phyloP scores from a whole-genome alignment of 1,140 invertebrate species.

The Hypsibius dujardini region DNA sequence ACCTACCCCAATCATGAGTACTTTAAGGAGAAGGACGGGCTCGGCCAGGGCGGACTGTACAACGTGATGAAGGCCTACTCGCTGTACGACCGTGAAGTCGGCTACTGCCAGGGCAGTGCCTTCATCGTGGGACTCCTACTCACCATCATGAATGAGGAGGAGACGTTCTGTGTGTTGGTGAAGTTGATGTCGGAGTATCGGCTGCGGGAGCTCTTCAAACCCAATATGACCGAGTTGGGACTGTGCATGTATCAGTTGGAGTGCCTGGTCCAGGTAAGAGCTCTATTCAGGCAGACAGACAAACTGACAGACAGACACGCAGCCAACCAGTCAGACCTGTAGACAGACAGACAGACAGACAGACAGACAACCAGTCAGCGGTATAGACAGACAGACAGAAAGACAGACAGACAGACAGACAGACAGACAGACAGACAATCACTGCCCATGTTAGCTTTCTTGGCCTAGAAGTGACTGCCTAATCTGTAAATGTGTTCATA shows the following conservation, averaged over 20 bases:
- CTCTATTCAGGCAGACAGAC: too few species aligned
- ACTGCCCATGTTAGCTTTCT: too few species aligned
- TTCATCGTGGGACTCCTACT: constrained; percentile 85
- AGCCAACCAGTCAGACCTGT: too few species aligned
- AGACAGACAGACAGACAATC: too few species aligned
- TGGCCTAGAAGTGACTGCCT: too few species aligned
- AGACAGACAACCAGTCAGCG: too few species aligned
- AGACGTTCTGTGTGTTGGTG: constrained; percentile 89
- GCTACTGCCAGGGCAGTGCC: constrained; percentile 92
- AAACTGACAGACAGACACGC: too few species aligned
- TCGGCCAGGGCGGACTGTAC: constrained; percentile 88
- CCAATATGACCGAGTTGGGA: constrained; percentile 90
- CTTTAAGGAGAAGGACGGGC: constrained; percentile 90
- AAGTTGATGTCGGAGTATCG: constrained; percentile 93
- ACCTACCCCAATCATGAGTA: constrained; percentile 98
- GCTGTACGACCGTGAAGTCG: constrained; percentile 86
- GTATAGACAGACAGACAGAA: too few species aligned
- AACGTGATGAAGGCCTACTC: constrained; percentile 99
- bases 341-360: too few species aligned
- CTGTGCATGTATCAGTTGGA: constrained; percentile 98
- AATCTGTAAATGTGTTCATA: too few species aligned
- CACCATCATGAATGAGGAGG: constrained; percentile 93
- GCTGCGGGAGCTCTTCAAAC: constrained; percentile 96
- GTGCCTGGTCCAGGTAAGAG: constrained; percentile 58
- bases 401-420: too few species aligned